Percentiles rank a stretch among this genome's conserved stretches.
These are phyloP conservation scores for Cabera pusaria DNA, from an alignment of 2,888 invertebrate genomes.

Conservation along the genomic window DNA sequence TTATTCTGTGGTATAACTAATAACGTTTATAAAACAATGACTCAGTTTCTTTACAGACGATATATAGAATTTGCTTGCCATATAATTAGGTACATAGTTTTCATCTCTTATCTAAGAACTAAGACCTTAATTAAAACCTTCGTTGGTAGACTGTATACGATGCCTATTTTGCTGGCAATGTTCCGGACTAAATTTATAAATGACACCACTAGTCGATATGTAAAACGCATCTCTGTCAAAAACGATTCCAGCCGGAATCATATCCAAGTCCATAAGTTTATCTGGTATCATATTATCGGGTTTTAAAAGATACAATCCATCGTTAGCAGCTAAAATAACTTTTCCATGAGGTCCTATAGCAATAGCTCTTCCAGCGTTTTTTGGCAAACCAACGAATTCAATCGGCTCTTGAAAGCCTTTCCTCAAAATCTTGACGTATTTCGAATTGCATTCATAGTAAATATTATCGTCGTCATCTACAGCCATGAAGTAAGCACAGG, in stretches of 20 bases:
- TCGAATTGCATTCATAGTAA: constrained; percentile 73
- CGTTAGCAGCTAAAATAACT: constrained; percentile 64
- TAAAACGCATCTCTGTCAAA: constrained; percentile 55
- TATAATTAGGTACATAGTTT: too few species aligned
- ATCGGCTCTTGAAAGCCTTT: constrained; percentile 71
- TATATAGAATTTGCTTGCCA: too few species aligned
- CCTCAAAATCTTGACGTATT: constrained; percentile 67
- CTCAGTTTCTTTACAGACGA: too few species aligned
- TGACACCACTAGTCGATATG: constrained; percentile 60
- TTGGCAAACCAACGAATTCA: constrained; percentile 68
- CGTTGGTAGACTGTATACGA: too few species aligned
- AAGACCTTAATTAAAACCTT: too few species aligned
- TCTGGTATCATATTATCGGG: constrained; percentile 64
- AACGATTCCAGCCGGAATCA: constrained; percentile 60
- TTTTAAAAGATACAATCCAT: constrained; percentile 64
- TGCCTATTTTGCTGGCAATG: too few species aligned
- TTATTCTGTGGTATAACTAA: too few species aligned
- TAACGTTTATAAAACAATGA: too few species aligned
- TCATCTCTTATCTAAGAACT: too few species aligned
- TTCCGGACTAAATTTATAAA: constrained; percentile 58
- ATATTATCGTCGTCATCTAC: constrained; percentile 65
- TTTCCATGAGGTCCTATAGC: constrained; percentile 48
- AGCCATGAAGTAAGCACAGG: constrained; percentile 69
- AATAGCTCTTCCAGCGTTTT: constrained; percentile 66
- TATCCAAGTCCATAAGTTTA: constrained; percentile 69